A percentile compares a stretch with the other conserved stretches of the same genome.
Conservation (phyloP, 1,140 invertebrate genomes). For the Melanaphis sacchari region DNA sequence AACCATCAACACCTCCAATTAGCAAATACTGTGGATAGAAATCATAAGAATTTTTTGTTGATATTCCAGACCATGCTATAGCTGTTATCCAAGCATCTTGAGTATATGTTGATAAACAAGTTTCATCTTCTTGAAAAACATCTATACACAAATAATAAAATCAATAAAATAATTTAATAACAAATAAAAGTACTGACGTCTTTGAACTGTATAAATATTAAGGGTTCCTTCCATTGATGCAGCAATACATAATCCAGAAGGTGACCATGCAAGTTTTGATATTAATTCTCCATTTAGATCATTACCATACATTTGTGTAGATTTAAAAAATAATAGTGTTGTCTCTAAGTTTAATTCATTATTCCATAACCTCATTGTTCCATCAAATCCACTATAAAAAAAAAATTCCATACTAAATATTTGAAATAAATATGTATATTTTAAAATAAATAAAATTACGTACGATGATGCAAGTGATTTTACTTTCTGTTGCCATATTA, state of each 20-base stretch:
- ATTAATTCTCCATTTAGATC: conserved; percentile 68
- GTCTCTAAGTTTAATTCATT: conserved; percentile 67
- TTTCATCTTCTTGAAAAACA: conserved; percentile 48
- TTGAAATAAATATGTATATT: background rate
- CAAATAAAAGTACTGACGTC: conserved; percentile 31
- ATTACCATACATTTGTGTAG: conserved; percentile 66
- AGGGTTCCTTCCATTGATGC: conserved; percentile 69
- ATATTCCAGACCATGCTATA: conserved; percentile 39
- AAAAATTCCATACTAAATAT: background rate
- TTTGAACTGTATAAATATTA: conserved; percentile 65
- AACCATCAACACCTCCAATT: conserved; percentile 51
- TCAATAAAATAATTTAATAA: background rate
- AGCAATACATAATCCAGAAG: conserved; percentile 68
- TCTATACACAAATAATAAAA: conserved; percentile 37
- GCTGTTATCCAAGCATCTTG: conserved; percentile 51
- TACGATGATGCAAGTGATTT: conserved; percentile 66
- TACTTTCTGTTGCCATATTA: conserved; percentile 65
- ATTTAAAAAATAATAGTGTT: conserved; percentile 69
- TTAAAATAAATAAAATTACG: conserved; percentile 59
- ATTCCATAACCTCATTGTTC: conserved; percentile 72
- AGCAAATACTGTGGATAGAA: conserved; percentile 38
- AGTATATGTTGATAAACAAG: conserved; percentile 35
- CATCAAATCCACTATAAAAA: conserved; percentile 69
- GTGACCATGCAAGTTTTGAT: conserved; percentile 67
- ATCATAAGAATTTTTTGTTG: conserved; percentile 34